Base-by-base conservation (phyloP, 2,888 invertebrate species). In the Cheilosia impressa region DNA sequence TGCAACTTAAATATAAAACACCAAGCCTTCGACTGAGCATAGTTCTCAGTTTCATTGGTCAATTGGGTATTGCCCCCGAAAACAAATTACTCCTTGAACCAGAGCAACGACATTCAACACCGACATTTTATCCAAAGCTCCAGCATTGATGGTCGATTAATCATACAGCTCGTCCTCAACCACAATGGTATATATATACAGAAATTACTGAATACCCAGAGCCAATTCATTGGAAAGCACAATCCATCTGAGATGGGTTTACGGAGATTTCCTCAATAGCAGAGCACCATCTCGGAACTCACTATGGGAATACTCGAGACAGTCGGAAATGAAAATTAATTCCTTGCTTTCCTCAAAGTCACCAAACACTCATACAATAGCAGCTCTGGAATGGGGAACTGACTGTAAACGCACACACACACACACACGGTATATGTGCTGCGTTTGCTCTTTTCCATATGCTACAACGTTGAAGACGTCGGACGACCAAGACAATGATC, bases 291-390 rank as follows among this genome's bases (percentile, higher is more conserved):
- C 38, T 38, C 4, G 38, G 10, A 57, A 5, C n/a, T 41, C 66
- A 75, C 45, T 47, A 7, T 34, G 38, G 31, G 66, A 45, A 62
- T 52, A 52, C 82, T 82, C 58, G 52, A 78, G 66, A 72, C 72
- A 78, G 72, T 68, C 81, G 85, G 76, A 85, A 72, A 80, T 81
- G 76, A 77, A 81, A 85, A 85, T 85, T 72, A 85, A 85, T 81
- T 81, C 22, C 63, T 68, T 83, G 15, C 63, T 63, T 60, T 78
- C 19, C 50, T 50, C 62, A 34, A 69, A 83, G 72, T 78, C 78
- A 78, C 41, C 62, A 68, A 34, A 63, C 50, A 50, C 52, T 24
- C 52, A 53, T 41, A 66, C 38, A 13, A 13, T 1, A 27, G 6
- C 10, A 34, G 10, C 34, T 34, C 1, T 38, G 38, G 13, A 13